Conservation (phyloP, 2,888 invertebrate genomes). For the Sarcophaga caerulescens region DNA sequence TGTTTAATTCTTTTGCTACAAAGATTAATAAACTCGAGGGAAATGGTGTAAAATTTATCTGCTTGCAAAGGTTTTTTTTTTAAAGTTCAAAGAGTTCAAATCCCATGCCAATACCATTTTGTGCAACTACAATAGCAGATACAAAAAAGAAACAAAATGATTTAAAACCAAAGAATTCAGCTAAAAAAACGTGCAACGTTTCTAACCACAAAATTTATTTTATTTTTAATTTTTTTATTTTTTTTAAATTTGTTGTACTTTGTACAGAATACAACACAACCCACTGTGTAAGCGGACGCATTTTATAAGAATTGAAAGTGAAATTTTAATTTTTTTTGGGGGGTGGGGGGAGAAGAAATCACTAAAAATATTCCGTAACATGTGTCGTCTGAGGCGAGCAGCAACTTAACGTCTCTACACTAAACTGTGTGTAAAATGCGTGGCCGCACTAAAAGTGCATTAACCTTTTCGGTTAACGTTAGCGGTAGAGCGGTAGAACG, state of each 20-base stretch:
- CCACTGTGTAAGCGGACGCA: slow-evolving; percentile 30
- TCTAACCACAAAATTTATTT: slow-evolving; percentile 10
- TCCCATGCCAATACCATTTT: slow-evolving; percentile 52
- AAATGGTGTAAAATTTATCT: too few species aligned
- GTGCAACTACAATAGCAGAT: too few species aligned
- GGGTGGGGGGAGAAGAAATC: neutral
- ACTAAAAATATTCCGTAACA: slow-evolving; percentile 39
- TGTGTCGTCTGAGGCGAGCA: neutral
- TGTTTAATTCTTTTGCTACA: too few species aligned
- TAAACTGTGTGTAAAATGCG: slow-evolving; percentile 47
- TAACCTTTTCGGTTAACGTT: slow-evolving; percentile 40
- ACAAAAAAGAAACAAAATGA: neutral
- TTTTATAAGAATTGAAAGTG: neutral
- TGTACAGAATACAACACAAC: slow-evolving; percentile 9
- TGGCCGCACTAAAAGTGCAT: slow-evolving; percentile 58
- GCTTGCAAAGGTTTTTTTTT: too few species aligned
- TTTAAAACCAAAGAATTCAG: neutral
- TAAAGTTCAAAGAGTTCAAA: slow-evolving; percentile 7
- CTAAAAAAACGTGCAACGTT: neutral
- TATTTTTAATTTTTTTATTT: neutral
- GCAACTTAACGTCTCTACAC: slow-evolving; percentile 25
- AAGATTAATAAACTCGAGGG: too few species aligned
- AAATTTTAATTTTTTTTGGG: neutral
- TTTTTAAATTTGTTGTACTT: slow-evolving; percentile 3
- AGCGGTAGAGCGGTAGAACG: neutral